Percentiles rank a stretch among this genome's conserved stretches.
Conservation (phyloP, 2,113 vertebrate species). For the Mus spicilegus region DNA sequence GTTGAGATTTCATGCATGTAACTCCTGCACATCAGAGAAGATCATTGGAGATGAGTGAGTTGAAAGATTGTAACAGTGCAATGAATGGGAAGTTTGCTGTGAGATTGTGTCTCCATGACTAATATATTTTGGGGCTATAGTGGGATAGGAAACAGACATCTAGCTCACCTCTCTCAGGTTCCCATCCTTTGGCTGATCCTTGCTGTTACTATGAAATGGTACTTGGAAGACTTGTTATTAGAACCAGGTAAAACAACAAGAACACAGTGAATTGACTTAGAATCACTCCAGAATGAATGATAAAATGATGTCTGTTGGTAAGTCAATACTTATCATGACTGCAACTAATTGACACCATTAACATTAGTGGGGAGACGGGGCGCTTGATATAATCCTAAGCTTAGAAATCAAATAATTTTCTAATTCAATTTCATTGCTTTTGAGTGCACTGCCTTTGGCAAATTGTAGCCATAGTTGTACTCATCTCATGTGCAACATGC, state of each 20-base stretch:
- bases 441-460: background rate
- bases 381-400: background rate
- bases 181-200: background rate
- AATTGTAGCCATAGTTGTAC: background rate
- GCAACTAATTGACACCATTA: background rate
- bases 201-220: background rate
- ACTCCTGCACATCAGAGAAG: background rate
- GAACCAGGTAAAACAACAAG: background rate
- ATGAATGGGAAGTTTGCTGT: background rate
- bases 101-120: background rate
- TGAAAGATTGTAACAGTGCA: background rate
- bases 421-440: background rate
- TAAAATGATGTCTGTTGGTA: background rate
- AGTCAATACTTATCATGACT: background rate
- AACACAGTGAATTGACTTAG: accelerated
- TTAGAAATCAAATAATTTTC: background rate
- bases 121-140: background rate
- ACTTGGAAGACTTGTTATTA: background rate
- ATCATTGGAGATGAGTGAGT: background rate
- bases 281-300: background rate
- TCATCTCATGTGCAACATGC: background rate
- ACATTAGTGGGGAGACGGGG: background rate
- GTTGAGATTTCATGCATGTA: background rate
- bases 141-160: background rate
- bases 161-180: background rate